Evolutionary conservation across 1,140 invertebrate species (phyloP).

Genomic region (Papilio polytes): DNA sequence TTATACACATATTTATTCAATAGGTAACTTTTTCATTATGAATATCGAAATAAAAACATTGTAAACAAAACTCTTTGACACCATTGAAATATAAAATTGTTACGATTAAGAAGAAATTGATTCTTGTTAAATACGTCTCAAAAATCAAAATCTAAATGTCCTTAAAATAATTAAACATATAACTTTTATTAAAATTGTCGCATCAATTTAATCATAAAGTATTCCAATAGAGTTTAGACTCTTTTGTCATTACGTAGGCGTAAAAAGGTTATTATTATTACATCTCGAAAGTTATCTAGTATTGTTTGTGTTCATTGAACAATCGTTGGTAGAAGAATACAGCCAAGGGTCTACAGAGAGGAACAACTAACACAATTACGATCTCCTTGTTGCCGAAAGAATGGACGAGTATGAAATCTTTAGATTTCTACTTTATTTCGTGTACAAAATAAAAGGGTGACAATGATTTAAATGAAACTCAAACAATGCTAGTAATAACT

Average conservation of each 20-base stretch:
- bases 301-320: constrained; percentile 34
- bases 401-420: constrained; percentile 36
- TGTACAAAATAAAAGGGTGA: constrained; percentile 47
- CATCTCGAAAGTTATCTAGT: constrained; percentile 27
- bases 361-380: constrained; percentile 54
- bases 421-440: constrained; percentile 47
- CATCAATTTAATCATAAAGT: neutral
- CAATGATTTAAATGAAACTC: constrained; percentile 37
- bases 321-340: constrained; percentile 21
- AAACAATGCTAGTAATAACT: neutral
- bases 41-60: no score
- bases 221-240: neutral
- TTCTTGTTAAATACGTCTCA: no score
- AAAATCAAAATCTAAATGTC: no score
- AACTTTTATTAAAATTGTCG: neutral
- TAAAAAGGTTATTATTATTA: constrained; percentile 28
- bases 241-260: constrained; percentile 7
- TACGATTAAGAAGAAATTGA: no score
- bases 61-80: no score
- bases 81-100: no score
- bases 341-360: constrained; percentile 16
- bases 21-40: no score
- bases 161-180: neutral
- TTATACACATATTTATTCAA: no score
- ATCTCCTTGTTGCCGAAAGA: constrained; percentile 34